Percentiles rank a stretch among this genome's conserved stretches.
Conservation (phyloP, 1,140 invertebrate genomes). For the Eupeodes corollae region DNA sequence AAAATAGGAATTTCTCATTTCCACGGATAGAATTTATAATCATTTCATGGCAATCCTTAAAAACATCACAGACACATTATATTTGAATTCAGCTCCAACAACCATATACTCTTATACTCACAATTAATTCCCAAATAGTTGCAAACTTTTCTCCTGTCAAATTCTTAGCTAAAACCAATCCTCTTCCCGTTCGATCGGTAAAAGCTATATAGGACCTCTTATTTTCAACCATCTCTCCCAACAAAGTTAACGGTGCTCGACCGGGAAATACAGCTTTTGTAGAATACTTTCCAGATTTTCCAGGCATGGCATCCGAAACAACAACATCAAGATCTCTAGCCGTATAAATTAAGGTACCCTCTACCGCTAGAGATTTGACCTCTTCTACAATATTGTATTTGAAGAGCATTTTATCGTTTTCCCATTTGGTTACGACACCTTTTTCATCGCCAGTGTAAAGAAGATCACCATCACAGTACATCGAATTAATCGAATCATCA, state of each 20-base stretch:
- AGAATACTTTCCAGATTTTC: slow-evolving; percentile 30
- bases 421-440: slow-evolving; percentile 32
- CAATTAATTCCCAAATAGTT: slow-evolving; percentile 19
- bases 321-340: slow-evolving; percentile 30
- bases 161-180: slow-evolving; percentile 24
- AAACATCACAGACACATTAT: slow-evolving; percentile 2
- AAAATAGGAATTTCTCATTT: slow-evolving; percentile 18
- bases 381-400: slow-evolving; percentile 35
- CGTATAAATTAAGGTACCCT: slow-evolving; percentile 25
- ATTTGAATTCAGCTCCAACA: not conserved
- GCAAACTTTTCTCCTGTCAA: slow-evolving; percentile 15
- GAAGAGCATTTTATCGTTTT: slow-evolving; percentile 31
- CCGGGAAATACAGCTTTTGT: slow-evolving; percentile 29
- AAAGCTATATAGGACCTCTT: slow-evolving; percentile 22
- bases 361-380: slow-evolving; percentile 29
- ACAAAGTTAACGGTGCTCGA: slow-evolving; percentile 23
- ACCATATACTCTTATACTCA: slow-evolving; percentile 5
- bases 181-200: slow-evolving; percentile 31
- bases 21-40: slow-evolving; percentile 32
- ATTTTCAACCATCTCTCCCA: slow-evolving; percentile 18
- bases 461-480: slow-evolving; percentile 24
- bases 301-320: slow-evolving; percentile 18
- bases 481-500: slow-evolving; percentile 29
- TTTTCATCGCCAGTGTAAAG: slow-evolving; percentile 35
- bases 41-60: slow-evolving; percentile 28